A percentile compares a stretch with the other conserved stretches of the same genome.
These are phyloP conservation scores for Volucella zonaria DNA, from an alignment of 2,888 invertebrate species.

Conservation along the genomic window DNA sequence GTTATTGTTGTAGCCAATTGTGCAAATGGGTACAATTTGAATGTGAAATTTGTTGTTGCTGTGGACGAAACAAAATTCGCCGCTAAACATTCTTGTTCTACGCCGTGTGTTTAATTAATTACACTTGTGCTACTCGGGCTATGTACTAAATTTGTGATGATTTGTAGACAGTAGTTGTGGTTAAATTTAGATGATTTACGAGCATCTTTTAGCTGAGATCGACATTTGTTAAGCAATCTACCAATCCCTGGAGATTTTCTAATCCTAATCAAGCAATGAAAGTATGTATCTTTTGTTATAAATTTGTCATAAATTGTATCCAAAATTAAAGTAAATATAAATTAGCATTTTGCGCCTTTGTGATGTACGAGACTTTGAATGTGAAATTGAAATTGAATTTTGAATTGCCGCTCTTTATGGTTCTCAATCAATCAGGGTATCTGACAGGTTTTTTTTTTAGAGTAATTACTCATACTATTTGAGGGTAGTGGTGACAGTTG, in stretches of 20 bases:
- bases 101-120: conserved; percentile 46
- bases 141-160: conserved; percentile 39
- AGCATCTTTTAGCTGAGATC: conserved; percentile 8
- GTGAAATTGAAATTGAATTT: conserved; percentile 19
- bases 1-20: conserved; percentile 35
- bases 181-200: conserved; percentile 58
- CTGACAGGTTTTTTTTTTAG: conserved; percentile 44
- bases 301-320: neutral
- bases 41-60: conserved; percentile 27
- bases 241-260: conserved; percentile 45
- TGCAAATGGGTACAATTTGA: conserved; percentile 57
- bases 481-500: conserved; percentile 43
- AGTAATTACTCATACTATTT: conserved; percentile 44
- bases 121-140: neutral
- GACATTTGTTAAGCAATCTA: conserved; percentile 29
- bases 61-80: conserved; percentile 41
- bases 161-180: conserved; percentile 27
- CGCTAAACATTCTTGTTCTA: conserved; percentile 41
- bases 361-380: neutral
- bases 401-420: conserved; percentile 59
- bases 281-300: conserved; percentile 55
- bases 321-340: too few relatives aligned
- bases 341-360: too few relatives aligned
- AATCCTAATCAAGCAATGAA: conserved; percentile 63
- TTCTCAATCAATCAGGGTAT: conserved; percentile 42